These are phyloP conservation scores for Antrozous pallidus DNA, from an alignment of 2,797 vertebrate genomes.

Conservation along the genomic window DNA sequence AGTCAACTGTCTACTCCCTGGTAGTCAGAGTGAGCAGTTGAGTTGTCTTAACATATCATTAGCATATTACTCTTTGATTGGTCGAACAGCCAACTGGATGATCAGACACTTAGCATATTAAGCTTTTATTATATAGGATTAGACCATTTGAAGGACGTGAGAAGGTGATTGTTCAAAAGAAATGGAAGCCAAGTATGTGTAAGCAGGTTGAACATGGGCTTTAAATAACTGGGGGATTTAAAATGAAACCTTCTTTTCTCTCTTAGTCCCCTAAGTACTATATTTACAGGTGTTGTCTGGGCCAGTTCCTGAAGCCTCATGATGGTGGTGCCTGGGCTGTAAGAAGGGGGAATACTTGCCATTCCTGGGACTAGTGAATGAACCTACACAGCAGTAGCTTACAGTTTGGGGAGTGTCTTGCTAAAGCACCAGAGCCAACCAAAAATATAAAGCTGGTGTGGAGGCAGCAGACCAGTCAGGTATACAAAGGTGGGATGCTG, in stretches of 20 bases:
- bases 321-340: not conserved
- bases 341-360: not conserved
- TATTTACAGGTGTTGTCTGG: not conserved
- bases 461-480: not conserved
- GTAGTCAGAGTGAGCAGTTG: no score
- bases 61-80: no score
- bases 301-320: not conserved
- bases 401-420: not conserved
- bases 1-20: no score
- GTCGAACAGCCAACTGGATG: no score
- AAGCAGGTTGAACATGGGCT: not conserved
- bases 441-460: not conserved
- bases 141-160: not conserved
- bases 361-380: not conserved
- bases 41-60: no score
- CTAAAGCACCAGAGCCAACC: not conserved
- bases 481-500: not conserved
- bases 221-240: not conserved
- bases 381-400: not conserved
- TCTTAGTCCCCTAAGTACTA: not conserved
- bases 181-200: not conserved
- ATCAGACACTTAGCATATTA: no score
- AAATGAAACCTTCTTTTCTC: not conserved
- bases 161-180: not conserved
- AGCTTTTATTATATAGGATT: not conserved